Base-by-base conservation (phyloP, 2,113 vertebrate genomes). In the Paracanthobrama guichenoti region DNA sequence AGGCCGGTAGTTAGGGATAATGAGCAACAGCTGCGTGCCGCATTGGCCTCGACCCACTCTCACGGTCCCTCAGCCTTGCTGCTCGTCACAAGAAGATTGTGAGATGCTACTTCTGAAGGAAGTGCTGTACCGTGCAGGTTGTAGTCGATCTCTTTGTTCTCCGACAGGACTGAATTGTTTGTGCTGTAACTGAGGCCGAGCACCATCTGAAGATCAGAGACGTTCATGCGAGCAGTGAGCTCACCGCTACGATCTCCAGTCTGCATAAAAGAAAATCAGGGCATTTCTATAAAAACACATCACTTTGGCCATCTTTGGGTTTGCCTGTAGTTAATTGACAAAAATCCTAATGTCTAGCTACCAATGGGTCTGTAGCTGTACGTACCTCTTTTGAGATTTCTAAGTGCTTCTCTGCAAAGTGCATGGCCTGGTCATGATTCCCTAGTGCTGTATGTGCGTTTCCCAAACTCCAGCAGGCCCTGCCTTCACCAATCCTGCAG, bases 391-490 rank as follows among this genome's bases (percentile, higher is more conserved):
- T 95, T 76, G 97, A 97, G 91, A 99, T 98, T 88, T 98, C 97
- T 90, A 99, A 89, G 91, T 99, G 97, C 90, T 96, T 97, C 92
- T 97, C 97, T 83, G 97, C 97, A 80, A 99, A 99, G 88, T 98
- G 96, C 94, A 99, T 95, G 1, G 98, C 97, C 90, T 98, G 96
- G 85, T 97, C 96, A 1, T 99, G 97, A 90, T 97, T 97, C 75
- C 98, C 97, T 77, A 99, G 92, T 14, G 97, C 98, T 42, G 97
- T 98, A 64, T 98, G 94, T 9, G 97, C 97, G 2, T 99, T 99
- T 84, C 98, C 98, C 84, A 99, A 94, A 90, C 97, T 99, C 97
- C 97, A 99, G 88, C 97, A 99, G 0, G 97, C 97, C 93, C 98
- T 95, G 42, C 97, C 97, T 93, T 99, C 97, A 26, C 98, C 97